Evolutionary conservation across 2,888 invertebrate species (phyloP).

Genomic region (Acronicta psi): DNA sequence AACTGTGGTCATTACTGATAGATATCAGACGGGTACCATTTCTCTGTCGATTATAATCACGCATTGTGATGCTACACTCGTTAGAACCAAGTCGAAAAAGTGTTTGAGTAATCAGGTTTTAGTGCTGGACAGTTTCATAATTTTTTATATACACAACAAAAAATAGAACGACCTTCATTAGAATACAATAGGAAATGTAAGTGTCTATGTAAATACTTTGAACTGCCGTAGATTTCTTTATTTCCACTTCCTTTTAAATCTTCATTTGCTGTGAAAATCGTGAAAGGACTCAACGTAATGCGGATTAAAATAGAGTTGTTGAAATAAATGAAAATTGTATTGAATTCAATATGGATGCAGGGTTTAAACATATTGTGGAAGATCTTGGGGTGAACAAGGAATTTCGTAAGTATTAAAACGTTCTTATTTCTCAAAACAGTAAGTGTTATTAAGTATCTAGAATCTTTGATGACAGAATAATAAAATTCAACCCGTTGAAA

Average conservation of each 20-base stretch:
- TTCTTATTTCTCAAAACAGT: too few species aligned
- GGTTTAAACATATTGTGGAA: slow-evolving; percentile 38
- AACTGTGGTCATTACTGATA: background rate
- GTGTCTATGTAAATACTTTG: slow-evolving; percentile 23
- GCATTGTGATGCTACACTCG: background rate
- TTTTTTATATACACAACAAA: slow-evolving; percentile 11
- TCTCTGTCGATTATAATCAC: background rate
- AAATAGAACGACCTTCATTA: slow-evolving; percentile 52
- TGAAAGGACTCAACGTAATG: slow-evolving; percentile 33
- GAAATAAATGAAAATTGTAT: slow-evolving; percentile 4
- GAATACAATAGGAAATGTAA: slow-evolving; percentile 59
- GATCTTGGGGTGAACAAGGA: slow-evolving; percentile 14
- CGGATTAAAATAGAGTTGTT: slow-evolving; percentile 11
- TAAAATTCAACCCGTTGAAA: too few species aligned
- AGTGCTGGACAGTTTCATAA: background rate
- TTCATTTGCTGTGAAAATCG: slow-evolving; percentile 30
- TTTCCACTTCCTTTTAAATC: slow-evolving; percentile 10
- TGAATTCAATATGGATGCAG: slow-evolving; percentile 30
- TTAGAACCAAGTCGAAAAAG: background rate
- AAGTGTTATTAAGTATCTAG: too few species aligned
- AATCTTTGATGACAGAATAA: too few species aligned
- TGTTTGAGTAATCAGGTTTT: too few species aligned
- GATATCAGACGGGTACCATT: background rate
- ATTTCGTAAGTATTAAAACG: slow-evolving; percentile 23
- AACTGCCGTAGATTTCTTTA: slow-evolving; percentile 37